Evolutionary conservation across 92 coral and sea anemone species (phyloP), one percentile per base, ranked within the genome.

Genomic region (Zoanthus sociatus): DNA sequence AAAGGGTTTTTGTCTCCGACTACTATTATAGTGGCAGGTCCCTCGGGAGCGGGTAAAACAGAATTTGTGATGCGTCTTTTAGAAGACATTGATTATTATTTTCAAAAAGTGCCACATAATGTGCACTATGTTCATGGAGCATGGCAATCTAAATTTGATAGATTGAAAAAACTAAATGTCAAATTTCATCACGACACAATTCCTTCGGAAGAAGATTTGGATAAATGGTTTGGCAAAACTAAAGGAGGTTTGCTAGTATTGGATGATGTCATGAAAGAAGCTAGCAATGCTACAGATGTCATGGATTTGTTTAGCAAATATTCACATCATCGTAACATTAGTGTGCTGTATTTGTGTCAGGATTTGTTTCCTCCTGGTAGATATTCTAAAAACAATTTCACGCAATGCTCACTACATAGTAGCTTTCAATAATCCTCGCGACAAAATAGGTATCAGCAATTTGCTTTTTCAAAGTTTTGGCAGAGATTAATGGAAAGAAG

Each of bases 221-320:
- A 16, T 6, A 11, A 30, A 0, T 70, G 74, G 74, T 70, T 30
- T 30, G 46, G 14, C 31, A 18, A 7, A 20, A 7, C 46, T 44
- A 30, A 30, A 46, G 83, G 83, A 13, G 83, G 83, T n/a, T 48
- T 78, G n/a, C 20, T 78, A 70, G 56, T 78, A 16, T n/a, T 50
- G 45, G 83, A 78, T 53, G 83, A 78, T 20, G n/a, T 78, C 69
- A 78, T 78, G 83, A 70, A 26, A n/a, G 83, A 53, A 1, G 70
- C 14, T 16, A 45, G 45, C 20, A 13, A 53, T 46, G 83, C 53
- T 18, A 53, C n/a, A 54, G 31, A 21, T 13, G 11, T 54, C 6
- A 9, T 53, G 17, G 83, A 78, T 78, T 10, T 78, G 3, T 78
- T 78, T n/a, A 50, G 44, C 9, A 78, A 78, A 78, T 16, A 32